phyloP scores from a whole-genome alignment of 2,113 vertebrate genomes.

The Dicerorhinus sumatrensis region DNA sequence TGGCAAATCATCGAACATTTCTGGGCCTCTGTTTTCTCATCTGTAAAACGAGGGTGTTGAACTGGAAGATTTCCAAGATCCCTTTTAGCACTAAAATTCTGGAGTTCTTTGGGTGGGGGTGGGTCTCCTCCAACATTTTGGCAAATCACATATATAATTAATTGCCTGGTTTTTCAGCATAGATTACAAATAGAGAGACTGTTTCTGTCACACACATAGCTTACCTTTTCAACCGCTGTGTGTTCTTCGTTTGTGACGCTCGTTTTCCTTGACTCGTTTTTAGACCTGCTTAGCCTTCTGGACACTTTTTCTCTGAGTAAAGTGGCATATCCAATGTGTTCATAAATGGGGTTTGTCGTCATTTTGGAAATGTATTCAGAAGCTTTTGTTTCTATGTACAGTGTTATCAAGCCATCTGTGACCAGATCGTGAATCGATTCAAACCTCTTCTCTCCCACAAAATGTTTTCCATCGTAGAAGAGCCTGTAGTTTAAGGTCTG shows the following conservation, averaged over 20 bases:
- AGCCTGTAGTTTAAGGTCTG: constrained; percentile 98
- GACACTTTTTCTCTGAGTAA: constrained; percentile 95
- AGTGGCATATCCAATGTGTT: constrained; percentile 96
- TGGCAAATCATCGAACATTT: neutral
- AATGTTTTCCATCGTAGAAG: constrained; percentile 99
- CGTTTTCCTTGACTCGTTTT: constrained; percentile 91
- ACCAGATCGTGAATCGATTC: constrained; percentile 98
- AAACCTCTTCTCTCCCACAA: constrained; percentile 98
- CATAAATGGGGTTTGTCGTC: constrained; percentile 99
- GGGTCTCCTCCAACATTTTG: neutral
- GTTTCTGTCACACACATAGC: fast-evolving
- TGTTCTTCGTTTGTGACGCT: constrained; percentile 92
- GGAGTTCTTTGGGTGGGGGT: neutral
- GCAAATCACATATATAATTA: neutral
- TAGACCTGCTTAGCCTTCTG: constrained; percentile 91
- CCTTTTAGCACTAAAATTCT: neutral
- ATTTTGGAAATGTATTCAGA: constrained; percentile 99
- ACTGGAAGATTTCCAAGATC: neutral
- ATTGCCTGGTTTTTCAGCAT: fast-evolving
- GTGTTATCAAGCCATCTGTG: constrained; percentile 97
- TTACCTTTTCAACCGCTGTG: constrained; percentile 91
- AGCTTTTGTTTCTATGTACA: constrained; percentile 99
- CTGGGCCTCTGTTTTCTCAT: neutral
- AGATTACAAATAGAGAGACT: fast-evolving
- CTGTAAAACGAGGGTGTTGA: neutral